Conservation (phyloP, 2,888 invertebrate genomes). For the Melipona beecheii region DNA sequence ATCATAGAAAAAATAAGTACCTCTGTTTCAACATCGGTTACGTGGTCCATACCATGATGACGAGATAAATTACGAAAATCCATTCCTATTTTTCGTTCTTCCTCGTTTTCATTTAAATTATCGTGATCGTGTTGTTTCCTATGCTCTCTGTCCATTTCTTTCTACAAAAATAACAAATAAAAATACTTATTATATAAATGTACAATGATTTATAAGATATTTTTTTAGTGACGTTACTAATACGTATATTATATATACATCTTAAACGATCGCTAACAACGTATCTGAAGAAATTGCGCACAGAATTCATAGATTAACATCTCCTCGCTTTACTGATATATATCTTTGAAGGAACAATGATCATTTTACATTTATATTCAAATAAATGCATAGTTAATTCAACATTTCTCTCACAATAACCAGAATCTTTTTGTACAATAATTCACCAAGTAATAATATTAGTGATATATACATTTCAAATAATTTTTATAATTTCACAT, state of each 20-base stretch:
- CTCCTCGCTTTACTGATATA: neutral
- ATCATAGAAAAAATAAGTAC: constrained; percentile 50
- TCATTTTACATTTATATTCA: neutral
- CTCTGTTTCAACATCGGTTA: constrained; percentile 73
- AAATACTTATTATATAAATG: neutral
- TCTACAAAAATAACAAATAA: constrained; percentile 62
- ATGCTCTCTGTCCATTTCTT: constrained; percentile 80
- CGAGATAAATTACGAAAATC: constrained; percentile 76
- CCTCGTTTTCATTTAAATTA: constrained; percentile 75
- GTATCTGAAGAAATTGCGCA: constrained; percentile 9
- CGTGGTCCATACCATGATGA: constrained; percentile 73
- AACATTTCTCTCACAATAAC: neutral
- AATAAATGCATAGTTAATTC: neutral
- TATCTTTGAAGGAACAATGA: neutral
- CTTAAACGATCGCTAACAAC: constrained; percentile 38
- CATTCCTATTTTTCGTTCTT: constrained; percentile 75
- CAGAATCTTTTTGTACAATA: neutral
- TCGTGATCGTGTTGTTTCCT: constrained; percentile 77
- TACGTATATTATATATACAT: constrained; percentile 29
- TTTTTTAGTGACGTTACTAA: constrained; percentile 21
- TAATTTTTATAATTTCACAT: neutral
- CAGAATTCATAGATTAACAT: neutral
- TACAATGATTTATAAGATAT: constrained; percentile 30
- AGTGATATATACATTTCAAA: neutral
- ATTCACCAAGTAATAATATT: neutral